A percentile compares a stretch with the other conserved stretches of the same genome.
Conservation (phyloP, 2,113 vertebrate genomes). For the Pristiophorus japonicus region DNA sequence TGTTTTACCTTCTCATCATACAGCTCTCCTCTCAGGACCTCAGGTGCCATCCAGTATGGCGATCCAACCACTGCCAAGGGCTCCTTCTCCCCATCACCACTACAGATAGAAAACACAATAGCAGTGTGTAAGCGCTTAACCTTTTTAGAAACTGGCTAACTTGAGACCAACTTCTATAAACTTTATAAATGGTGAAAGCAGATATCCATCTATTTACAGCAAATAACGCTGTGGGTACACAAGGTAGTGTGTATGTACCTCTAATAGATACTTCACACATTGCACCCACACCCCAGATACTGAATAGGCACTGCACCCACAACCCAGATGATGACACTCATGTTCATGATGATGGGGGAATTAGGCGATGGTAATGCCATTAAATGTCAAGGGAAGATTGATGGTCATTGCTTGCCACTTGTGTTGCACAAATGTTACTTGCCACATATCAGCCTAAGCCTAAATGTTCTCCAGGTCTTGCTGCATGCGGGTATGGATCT, state of each 20-base stretch:
- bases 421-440: too few relatives aligned
- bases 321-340: too few relatives aligned
- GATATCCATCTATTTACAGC: neutral
- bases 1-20: conserved; percentile 84
- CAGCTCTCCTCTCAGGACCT: conserved; percentile 82
- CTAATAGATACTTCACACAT: too few relatives aligned
- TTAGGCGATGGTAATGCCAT: too few relatives aligned
- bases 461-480: too few relatives aligned
- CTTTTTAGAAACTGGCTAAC: neutral
- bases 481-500: neutral
- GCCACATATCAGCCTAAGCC: too few relatives aligned
- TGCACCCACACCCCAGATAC: too few relatives aligned
- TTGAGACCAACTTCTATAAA: neutral
- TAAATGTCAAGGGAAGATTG: too few relatives aligned
- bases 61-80: conserved; percentile 85
- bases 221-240: neutral
- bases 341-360: too few relatives aligned
- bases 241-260: neutral
- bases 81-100: conserved; percentile 70
- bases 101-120: conserved; percentile 48
- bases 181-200: neutral
- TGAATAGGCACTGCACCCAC: too few relatives aligned
- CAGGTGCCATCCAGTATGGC: conserved; percentile 95
- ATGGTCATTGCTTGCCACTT: too few relatives aligned
- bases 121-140: neutral